Evolutionary conservation across 2,888 invertebrate species (phyloP), one percentile per base, ranked within the genome.

Genomic region (Eilema sororculum): DNA sequence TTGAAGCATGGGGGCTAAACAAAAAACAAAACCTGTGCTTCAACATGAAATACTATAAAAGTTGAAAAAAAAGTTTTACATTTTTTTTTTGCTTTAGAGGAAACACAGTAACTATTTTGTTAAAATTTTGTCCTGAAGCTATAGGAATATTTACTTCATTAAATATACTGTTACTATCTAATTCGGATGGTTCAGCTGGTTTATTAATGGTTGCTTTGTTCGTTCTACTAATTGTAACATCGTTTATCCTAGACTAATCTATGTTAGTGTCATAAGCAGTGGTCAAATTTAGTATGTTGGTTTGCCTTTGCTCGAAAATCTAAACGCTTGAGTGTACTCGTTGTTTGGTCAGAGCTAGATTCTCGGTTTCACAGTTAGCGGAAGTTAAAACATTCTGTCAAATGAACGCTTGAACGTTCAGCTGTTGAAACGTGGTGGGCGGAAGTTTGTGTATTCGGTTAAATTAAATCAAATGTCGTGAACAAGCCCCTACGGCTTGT

Each of bases 121-220:
- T 20, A 66, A 75, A 70, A 75, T 66, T 66, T n/a, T 73, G 77
- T 74, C 73, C 74, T 8, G 69, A 69, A 74, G 74, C 73, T 69
- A 37, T 75, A 63, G 70, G 72, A 59, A 78, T 68, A 72, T 68
- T 69, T 57, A 78, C 74, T 76, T 79, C 76, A 24, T 77, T 77
- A 46, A n/a, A 16, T 13, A 2, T 46, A 70, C 71, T 69, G 74
- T 68, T 70, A 73, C 78, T 76, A 70, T 78, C 79, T 67, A 77
- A 68, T 60, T 78, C 79, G 71, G 69, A 69, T 75, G 76, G n/a
- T 77, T 78, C 79, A 73, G 24, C 64, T 69, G 37, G 69, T 59
- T 69, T 69, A 41, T 37, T 66, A 69, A 61, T 46, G 46, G 65
- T 72, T 68, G 72, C 80, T 63, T 75, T 69, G 76, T 73, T 69